Evolutionary conservation across 2,888 invertebrate genomes (phyloP).

Genomic region (Itoplectis maculator): DNA sequence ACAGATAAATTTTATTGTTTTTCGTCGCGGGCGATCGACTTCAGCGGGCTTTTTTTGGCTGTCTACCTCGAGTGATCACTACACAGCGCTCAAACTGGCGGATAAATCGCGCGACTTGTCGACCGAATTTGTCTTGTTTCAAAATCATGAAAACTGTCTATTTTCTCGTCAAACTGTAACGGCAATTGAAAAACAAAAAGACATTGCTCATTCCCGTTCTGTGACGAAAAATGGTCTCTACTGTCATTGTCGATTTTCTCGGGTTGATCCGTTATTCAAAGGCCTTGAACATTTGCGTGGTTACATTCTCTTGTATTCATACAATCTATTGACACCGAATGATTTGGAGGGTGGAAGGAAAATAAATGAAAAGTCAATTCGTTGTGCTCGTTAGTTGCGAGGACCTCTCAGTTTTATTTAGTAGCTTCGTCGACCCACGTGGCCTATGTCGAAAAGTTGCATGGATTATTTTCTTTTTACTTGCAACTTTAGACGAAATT

Average conservation of each 20-base stretch:
- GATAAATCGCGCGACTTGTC: neutral
- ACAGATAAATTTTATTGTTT: neutral
- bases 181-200: neutral
- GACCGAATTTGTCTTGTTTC: too few species aligned
- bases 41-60: slow-evolving; percentile 59
- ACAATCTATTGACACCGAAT: neutral
- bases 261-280: neutral
- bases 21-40: slow-evolving; percentile 4
- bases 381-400: too few species aligned
- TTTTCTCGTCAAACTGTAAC: neutral
- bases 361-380: neutral
- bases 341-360: neutral
- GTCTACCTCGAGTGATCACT: slow-evolving; percentile 58
- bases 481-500: too few species aligned
- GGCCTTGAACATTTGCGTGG: neutral
- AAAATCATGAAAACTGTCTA: too few species aligned
- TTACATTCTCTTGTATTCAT: slow-evolving; percentile 13
- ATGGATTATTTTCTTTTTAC: neutral
- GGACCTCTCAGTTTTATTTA: neutral
- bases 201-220: neutral
- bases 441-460: neutral
- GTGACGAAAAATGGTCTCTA: neutral
- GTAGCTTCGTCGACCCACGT: neutral
- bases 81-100: slow-evolving; percentile 22
- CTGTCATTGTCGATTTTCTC: neutral